A percentile compares a stretch with the other conserved stretches of the same genome.
These are phyloP conservation scores for Leucosticte australis DNA, from an alignment of 2,113 vertebrate species.

Conservation along the genomic window DNA sequence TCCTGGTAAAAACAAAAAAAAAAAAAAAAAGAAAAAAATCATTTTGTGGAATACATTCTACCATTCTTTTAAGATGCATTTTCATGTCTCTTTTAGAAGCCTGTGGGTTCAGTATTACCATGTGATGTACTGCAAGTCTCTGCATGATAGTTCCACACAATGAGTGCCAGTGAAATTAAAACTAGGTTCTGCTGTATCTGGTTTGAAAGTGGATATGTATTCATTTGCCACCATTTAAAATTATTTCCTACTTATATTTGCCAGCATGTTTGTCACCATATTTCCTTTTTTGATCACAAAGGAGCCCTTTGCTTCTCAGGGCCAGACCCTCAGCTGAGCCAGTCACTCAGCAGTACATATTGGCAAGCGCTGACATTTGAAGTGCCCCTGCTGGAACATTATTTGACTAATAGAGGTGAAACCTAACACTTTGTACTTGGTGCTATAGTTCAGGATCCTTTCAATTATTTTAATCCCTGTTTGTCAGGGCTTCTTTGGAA, in stretches of 20 bases:
- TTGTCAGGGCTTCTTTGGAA: not conserved
- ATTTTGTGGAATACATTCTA: not conserved
- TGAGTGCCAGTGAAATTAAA: not conserved
- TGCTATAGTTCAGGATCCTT: not conserved
- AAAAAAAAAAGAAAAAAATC: not conserved
- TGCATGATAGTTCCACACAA: not conserved
- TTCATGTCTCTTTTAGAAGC: not conserved
- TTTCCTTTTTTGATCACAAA: not conserved
- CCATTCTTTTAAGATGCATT: not conserved
- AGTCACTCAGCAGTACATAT: not conserved
- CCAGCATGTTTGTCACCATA: not conserved
- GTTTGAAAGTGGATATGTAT: not conserved
- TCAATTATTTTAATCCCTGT: not conserved
- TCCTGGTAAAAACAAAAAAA: not conserved
- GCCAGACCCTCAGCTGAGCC: not conserved
- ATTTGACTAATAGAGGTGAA: not conserved
- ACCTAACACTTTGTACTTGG: not conserved
- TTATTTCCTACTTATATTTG: not conserved
- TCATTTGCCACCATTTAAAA: not conserved
- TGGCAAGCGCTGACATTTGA: constrained; percentile 13
- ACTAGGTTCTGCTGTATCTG: not conserved
- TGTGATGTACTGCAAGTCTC: not conserved
- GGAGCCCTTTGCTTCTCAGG: not conserved
- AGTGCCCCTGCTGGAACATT: not conserved
- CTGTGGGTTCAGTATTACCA: not conserved